A percentile compares a stretch with the other conserved stretches of the same genome.
Evolutionary conservation across 2,113 vertebrate species (phyloP).

Genomic region (Phylloscopus trochilus): DNA sequence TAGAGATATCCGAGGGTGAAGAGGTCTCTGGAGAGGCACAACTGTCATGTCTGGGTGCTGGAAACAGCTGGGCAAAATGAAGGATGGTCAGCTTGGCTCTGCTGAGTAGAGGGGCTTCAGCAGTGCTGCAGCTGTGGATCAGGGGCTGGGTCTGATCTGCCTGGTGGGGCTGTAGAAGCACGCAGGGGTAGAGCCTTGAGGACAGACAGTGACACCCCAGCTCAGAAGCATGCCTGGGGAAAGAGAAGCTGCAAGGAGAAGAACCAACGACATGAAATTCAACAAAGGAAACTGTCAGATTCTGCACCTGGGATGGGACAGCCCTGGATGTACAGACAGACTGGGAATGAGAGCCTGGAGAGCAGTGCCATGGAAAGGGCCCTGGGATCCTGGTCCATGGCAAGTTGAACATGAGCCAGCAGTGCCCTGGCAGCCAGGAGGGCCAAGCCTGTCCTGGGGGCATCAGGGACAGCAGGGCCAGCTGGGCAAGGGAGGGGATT

Average conservation of each 20-base stretch:
- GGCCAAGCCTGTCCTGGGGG: neutral
- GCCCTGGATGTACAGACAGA: neutral
- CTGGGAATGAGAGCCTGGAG: neutral
- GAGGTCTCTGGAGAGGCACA: neutral
- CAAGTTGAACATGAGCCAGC: neutral
- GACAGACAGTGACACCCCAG: neutral
- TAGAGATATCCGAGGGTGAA: neutral
- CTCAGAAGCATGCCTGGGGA: fast-evolving
- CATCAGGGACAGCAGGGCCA: neutral
- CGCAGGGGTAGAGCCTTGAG: fast-evolving
- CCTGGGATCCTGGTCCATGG: neutral
- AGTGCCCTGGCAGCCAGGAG: neutral
- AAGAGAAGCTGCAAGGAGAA: neutral
- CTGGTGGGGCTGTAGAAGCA: neutral
- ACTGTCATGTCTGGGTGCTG: fast-evolving
- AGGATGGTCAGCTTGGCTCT: neutral
- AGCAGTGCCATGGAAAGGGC: neutral
- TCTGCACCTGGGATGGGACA: too few relatives aligned
- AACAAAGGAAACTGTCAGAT: fast-evolving
- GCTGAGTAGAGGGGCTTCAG: neutral
- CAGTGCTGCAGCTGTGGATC: neutral
- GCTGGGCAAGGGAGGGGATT: neutral
- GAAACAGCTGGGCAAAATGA: neutral
- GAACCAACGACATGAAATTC: neutral
- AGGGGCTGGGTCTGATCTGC: neutral